Evolutionary conservation across 2,113 vertebrate genomes (phyloP).

Genomic region (Uria aalge): DNA sequence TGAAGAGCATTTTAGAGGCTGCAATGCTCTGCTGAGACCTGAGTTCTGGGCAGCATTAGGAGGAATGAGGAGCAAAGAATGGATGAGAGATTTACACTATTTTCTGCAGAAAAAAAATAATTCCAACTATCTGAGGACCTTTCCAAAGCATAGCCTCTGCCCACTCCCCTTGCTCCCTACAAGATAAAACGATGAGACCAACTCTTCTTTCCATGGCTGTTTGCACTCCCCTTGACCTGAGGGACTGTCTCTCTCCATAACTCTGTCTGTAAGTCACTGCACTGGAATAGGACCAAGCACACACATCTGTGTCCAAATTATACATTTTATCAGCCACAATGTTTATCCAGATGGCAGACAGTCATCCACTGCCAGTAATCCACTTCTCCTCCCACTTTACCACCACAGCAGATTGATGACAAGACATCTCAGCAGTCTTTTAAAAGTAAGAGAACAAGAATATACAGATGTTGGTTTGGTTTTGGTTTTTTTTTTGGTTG

Average conservation of each 20-base stretch:
- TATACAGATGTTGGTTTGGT: neutral
- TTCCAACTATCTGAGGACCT: rapidly evolving
- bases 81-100: neutral
- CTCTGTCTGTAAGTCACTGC: neutral
- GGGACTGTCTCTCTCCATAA: neutral
- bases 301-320: neutral
- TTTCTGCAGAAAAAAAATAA: neutral
- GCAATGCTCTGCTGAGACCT: neutral
- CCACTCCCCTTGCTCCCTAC: rapidly evolving
- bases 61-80: neutral
- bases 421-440: neutral
- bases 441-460: neutral
- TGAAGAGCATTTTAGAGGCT: neutral
- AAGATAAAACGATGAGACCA: neutral
- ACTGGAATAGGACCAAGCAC: neutral
- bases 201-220: neutral
- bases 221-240: neutral
- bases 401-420: neutral
- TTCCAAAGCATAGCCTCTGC: neutral
- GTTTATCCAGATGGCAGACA: slow-evolving; percentile 23
- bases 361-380: neutral
- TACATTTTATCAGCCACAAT: neutral
- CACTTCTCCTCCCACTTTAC: neutral
- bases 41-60: rapidly evolving
- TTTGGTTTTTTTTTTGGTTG: too few species aligned